Percentiles rank a stretch among this genome's conserved stretches.
phyloP scores from a whole-genome alignment of 2,113 vertebrate genomes.

The Tragelaphus scriptus region DNA sequence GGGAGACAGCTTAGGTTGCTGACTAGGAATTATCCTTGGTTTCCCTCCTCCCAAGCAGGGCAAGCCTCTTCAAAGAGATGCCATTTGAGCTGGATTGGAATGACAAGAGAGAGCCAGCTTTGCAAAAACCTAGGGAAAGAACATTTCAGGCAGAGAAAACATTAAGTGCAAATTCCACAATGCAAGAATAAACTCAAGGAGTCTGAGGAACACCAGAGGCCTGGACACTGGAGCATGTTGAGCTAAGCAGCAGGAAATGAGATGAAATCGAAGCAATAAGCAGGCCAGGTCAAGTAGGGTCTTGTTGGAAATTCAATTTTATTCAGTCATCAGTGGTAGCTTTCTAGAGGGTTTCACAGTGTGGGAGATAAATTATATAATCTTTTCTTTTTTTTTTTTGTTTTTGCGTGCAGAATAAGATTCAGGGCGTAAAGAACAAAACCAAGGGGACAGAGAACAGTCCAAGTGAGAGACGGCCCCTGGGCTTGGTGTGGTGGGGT shows the following conservation, averaged over 20 bases:
- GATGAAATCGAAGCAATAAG: no score
- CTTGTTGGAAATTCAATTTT: not conserved
- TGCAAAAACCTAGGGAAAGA: not conserved
- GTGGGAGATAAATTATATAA: not conserved
- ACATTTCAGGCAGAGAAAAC: not conserved
- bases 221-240: accelerated
- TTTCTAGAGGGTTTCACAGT: not conserved
- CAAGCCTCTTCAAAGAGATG: not conserved
- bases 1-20: not conserved
- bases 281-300: not conserved
- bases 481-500: not conserved
- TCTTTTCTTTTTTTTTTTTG: no score
- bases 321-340: not conserved
- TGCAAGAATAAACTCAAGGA: not conserved
- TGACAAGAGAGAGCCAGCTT: not conserved
- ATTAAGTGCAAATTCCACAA: not conserved
- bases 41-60: not conserved
- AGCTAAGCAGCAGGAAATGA: no score
- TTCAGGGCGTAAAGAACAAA: not conserved
- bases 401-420: not conserved
- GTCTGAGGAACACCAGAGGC: not conserved
- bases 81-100: not conserved
- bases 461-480: not conserved
- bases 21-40: not conserved
- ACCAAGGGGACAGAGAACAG: not conserved